A percentile compares a stretch with the other conserved stretches of the same genome.
Conservation (phyloP, 2,797 vertebrate species). For the Coluber constrictor region DNA sequence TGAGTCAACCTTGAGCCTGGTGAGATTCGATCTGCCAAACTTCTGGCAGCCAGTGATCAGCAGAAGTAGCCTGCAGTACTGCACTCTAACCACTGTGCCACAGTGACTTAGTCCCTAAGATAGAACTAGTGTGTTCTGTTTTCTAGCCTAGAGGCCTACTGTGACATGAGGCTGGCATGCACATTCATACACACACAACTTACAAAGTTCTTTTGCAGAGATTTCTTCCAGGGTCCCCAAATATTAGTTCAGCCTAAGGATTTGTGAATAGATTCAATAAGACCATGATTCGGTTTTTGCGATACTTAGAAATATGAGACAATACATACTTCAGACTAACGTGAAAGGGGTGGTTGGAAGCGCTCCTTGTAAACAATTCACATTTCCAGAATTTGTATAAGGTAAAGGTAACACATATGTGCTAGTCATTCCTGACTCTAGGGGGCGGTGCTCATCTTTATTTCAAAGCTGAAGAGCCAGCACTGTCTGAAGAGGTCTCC, state of each 20-base stretch:
- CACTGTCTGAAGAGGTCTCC: too few relatives aligned
- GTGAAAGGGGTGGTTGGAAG: neutral
- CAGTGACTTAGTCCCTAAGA: neutral
- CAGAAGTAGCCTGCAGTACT: too few relatives aligned
- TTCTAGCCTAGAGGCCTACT: neutral
- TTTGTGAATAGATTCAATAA: neutral
- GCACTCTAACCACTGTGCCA: too few relatives aligned
- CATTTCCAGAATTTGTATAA: neutral
- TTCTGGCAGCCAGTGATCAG: too few relatives aligned
- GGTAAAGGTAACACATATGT: too few relatives aligned
- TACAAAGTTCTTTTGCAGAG: neutral
- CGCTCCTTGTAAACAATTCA: neutral
- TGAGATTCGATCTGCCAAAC: too few relatives aligned
- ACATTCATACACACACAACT: neutral
- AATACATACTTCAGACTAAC: neutral
- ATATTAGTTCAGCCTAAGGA: neutral
- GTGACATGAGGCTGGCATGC: neutral
- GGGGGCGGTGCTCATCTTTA: too few relatives aligned
- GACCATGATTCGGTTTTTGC: neutral
- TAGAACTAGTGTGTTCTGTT: neutral
- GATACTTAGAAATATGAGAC: neutral
- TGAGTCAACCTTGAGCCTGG: too few relatives aligned
- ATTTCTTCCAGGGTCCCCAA: neutral
- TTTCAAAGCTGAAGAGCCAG: too few relatives aligned
- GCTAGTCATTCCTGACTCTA: too few relatives aligned